Percentiles rank a stretch among this genome's conserved stretches.
phyloP scores from a whole-genome alignment of 2,113 vertebrate species.

The Emberiza fucata region DNA sequence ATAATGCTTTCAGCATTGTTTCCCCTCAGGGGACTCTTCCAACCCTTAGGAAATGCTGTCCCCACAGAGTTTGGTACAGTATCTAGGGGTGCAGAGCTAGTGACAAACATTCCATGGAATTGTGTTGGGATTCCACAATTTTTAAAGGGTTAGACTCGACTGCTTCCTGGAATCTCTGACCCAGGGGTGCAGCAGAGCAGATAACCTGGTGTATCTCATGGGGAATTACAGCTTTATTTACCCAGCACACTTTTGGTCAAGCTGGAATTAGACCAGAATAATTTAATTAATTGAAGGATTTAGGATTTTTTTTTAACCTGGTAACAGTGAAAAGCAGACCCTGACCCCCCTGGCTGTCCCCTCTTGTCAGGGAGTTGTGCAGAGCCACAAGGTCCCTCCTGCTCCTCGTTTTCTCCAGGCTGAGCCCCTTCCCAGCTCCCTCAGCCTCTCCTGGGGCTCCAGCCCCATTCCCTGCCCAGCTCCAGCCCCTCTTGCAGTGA shows the following conservation, averaged over 20 bases:
- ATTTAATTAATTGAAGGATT: neutral
- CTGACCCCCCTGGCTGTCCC: rapidly evolving
- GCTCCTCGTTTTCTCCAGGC: neutral
- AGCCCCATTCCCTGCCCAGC: neutral
- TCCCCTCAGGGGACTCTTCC: neutral
- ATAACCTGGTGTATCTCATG: neutral
- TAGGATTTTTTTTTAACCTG: neutral
- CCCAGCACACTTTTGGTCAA: neutral
- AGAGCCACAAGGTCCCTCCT: neutral
- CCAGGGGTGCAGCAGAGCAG: neutral
- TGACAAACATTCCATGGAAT: neutral
- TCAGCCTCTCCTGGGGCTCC: neutral
- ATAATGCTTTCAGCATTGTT: neutral
- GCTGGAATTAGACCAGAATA: neutral
- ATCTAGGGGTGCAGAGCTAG: neutral
- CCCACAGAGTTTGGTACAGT: neutral
- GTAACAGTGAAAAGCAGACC: neutral
- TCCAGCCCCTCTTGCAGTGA: neutral
- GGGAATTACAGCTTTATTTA: neutral
- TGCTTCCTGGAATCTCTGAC: neutral
- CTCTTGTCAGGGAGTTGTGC: neutral
- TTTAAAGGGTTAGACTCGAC: neutral
- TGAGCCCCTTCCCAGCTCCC: neutral
- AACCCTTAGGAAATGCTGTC: neutral
- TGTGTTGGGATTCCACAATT: neutral